Conservation (phyloP, 1,140 invertebrate genomes). For the Drosophila azteca region DNA sequence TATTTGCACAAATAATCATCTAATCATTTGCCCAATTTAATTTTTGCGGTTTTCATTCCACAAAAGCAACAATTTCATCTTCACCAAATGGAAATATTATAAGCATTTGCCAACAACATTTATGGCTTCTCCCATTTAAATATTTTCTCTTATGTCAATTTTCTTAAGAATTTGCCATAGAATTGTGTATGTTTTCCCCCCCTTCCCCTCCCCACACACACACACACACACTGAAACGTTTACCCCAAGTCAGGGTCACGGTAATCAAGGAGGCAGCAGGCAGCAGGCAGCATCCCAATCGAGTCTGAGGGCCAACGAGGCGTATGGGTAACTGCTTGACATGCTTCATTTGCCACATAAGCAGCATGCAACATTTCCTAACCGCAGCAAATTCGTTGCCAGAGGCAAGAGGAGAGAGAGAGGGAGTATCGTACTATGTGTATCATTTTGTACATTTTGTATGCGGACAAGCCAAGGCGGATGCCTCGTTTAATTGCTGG, state of each 20-base stretch:
- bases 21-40: too few relatives aligned
- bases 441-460: constrained; percentile 34
- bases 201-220: too few relatives aligned
- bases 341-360: constrained; percentile 57
- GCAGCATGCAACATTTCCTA: constrained; percentile 19
- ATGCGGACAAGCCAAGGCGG: constrained; percentile 12
- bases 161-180: too few relatives aligned
- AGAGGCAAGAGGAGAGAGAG: neutral
- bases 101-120: too few relatives aligned
- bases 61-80: too few relatives aligned
- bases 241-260: constrained; percentile 4
- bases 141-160: too few relatives aligned
- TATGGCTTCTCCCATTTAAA: too few relatives aligned
- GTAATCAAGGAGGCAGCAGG: constrained; percentile 4
- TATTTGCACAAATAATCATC: too few relatives aligned
- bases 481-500: constrained; percentile 72
- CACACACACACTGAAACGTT: too few relatives aligned
- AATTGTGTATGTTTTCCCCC: too few relatives aligned
- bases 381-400: constrained; percentile 10
- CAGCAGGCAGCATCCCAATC: constrained; percentile 17
- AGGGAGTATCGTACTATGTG: neutral
- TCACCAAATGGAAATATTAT: too few relatives aligned
- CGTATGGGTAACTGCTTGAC: constrained; percentile 59
- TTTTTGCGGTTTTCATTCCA: too few relatives aligned
- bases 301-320: constrained; percentile 23